Percentiles rank a stretch among this genome's conserved stretches.
phyloP scores from a whole-genome alignment of 1,140 invertebrate genomes.

The Magallana ariakensis region DNA sequence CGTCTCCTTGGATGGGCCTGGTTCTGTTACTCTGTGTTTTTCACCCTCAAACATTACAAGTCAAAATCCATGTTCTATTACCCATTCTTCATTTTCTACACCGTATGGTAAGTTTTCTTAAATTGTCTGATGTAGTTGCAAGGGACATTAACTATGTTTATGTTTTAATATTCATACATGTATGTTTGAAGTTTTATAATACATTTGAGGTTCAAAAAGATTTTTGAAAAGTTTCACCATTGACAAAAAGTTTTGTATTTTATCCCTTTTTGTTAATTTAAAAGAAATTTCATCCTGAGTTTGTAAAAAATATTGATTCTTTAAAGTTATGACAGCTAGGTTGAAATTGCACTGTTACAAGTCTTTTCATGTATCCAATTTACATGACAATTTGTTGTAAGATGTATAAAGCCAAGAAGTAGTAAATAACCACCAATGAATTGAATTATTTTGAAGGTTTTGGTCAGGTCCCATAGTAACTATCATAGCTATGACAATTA shows the following conservation, averaged over 20 bases:
- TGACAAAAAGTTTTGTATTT: too few relatives aligned
- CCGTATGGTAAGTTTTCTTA: slow-evolving; percentile 70
- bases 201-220: not conserved
- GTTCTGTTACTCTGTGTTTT: slow-evolving; percentile 90
- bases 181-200: not conserved
- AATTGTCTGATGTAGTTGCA: too few relatives aligned
- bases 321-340: too few relatives aligned
- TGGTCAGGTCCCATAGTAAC: slow-evolving; percentile 89
- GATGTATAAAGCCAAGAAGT: too few relatives aligned
- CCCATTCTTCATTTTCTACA: slow-evolving; percentile 84
- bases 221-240: too few relatives aligned
- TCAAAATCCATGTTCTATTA: slow-evolving; percentile 87
- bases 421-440: not conserved
- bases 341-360: too few relatives aligned
- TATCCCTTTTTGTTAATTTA: too few relatives aligned
- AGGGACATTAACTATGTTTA: not conserved
- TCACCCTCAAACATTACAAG: slow-evolving; percentile 90
- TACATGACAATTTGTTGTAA: too few relatives aligned
- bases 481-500: slow-evolving; percentile 84
- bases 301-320: too few relatives aligned
- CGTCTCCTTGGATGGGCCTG: slow-evolving; percentile 89
- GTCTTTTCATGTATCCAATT: too few relatives aligned
- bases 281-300: too few relatives aligned
- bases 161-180: too few relatives aligned
- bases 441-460: slow-evolving; percentile 81